Evolutionary conservation across 2,113 vertebrate species (phyloP).

Genomic region (Cardinalis cardinalis): DNA sequence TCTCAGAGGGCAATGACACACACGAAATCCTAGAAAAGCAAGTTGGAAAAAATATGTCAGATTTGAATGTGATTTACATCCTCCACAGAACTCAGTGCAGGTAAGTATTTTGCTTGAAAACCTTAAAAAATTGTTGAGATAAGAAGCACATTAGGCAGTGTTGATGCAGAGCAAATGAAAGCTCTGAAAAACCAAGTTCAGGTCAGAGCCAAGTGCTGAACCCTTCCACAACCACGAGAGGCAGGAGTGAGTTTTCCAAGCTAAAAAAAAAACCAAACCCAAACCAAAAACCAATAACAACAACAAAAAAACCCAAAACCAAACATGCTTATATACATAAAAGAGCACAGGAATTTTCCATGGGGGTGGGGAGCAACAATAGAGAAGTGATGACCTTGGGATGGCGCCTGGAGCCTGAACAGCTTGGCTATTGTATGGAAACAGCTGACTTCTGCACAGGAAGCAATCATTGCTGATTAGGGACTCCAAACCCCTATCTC

Average conservation of each 20-base stretch:
- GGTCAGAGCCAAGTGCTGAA: not conserved
- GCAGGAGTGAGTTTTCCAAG: slow-evolving; percentile 4
- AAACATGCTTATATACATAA: not conserved
- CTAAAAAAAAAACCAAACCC: not conserved
- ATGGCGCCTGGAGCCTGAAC: slow-evolving; percentile 73
- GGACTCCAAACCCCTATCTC: slow-evolving; percentile 38
- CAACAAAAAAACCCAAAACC: not conserved
- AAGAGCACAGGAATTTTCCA: slow-evolving; percentile 62
- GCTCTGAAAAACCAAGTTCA: not conserved
- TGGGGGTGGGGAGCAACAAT: slow-evolving; percentile 60
- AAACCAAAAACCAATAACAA: not conserved
- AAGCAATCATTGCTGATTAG: slow-evolving; percentile 71
- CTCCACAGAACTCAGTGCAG: not conserved
- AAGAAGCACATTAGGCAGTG: not conserved
- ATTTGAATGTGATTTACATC: not conserved
- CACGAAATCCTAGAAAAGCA: slow-evolving; percentile 25
- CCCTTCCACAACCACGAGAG: not conserved
- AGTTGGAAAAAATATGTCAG: not conserved
- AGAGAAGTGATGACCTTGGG: slow-evolving; percentile 73
- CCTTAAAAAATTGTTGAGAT: not conserved
- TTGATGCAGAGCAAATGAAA: not conserved
- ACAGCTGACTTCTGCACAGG: slow-evolving; percentile 79
- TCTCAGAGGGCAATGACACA: not conserved
- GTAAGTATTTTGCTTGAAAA: not conserved
- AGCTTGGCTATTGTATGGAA: slow-evolving; percentile 64